Evolutionary conservation across 2,113 vertebrate species (phyloP), one percentile per base, ranked within the genome.

Genomic region (Erythrolamprus reginae): DNA sequence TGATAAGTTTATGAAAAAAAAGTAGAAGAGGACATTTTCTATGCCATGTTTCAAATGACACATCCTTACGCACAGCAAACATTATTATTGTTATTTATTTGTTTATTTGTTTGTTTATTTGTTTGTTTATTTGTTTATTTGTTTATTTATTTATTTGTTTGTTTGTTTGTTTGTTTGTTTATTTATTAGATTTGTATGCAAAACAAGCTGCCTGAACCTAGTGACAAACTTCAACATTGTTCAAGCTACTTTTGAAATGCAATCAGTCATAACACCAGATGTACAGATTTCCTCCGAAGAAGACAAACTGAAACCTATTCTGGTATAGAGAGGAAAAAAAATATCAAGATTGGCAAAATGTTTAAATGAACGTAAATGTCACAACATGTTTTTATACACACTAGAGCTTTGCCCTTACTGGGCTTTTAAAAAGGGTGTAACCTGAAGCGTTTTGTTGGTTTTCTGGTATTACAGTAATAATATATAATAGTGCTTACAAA

Each of bases 211-310:
- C 86, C 90, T 89, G 88, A 94, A 84, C 53, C 93, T 56, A 90
- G 0, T 92, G 92, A 88, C 93, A 96, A 96, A 95, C 89, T 52
- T 92, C 0, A 0, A 45, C 0, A 87, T 95, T 95, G 93, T 92
- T 92, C 91, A 95, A 83, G 51, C 84, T 85, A 92, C 55, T 85
- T n/a, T 88, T 95, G 47, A 93, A 94, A 61, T 92, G 89, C 92
- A 93, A 94, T 92, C 89, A 82, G 70, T 94, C 82, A 6, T 93
- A 88, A 92, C 82, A 93, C 5, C 47, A 47, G 56, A 7, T 24
- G n/a, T 82, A 90, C 94, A 83, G 87, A 52, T 70, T 88, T 92
- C 93, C 92, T 85, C 83, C 89, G 53, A 91, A 91, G 87, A 56
- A 94, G 89, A 89, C 28, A 77, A 89, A 47, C 5, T 92, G 91